Evolutionary conservation across 2,888 invertebrate genomes (phyloP).

Genomic region (Pelosia muscerda): DNA sequence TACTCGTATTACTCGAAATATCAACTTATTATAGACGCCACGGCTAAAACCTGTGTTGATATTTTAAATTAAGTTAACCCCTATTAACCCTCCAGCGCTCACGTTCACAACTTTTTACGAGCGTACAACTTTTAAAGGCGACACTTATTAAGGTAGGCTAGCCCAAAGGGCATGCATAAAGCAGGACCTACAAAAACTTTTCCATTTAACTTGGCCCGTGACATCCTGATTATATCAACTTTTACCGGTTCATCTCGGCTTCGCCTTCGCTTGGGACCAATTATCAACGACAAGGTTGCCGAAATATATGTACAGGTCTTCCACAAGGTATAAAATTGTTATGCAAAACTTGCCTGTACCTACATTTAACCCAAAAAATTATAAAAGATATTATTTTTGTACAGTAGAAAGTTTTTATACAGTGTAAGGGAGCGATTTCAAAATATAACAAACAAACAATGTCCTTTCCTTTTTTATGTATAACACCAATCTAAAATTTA

Average conservation of each 20-base stretch:
- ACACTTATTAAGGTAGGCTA: conserved; percentile 64
- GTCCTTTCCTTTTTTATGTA: not conserved
- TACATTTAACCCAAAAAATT: too few relatives aligned
- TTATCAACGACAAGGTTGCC: conserved; percentile 40
- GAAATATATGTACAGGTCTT: conserved; percentile 23
- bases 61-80: conserved; percentile 50
- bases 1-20: not conserved
- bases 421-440: not conserved
- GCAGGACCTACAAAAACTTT: conserved; percentile 72
- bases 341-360: not conserved
- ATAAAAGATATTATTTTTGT: too few relatives aligned
- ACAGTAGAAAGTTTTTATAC: not conserved
- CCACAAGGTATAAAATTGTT: conserved; percentile 18
- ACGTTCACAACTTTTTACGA: conserved; percentile 64
- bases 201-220: conserved; percentile 79
- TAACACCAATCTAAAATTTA: conserved; percentile 44
- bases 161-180: conserved; percentile 72
- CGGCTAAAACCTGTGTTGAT: conserved; percentile 31
- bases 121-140: conserved; percentile 60
- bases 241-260: conserved; percentile 44
- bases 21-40: not conserved
- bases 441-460: conserved; percentile 7
- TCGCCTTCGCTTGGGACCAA: conserved; percentile 52
- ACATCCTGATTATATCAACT: conserved; percentile 72
- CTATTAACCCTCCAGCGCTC: conserved; percentile 51